Percentiles rank a stretch among this genome's conserved stretches.
phyloP scores from a whole-genome alignment of 2,797 vertebrate genomes.

The Oreortyx pictus region DNA sequence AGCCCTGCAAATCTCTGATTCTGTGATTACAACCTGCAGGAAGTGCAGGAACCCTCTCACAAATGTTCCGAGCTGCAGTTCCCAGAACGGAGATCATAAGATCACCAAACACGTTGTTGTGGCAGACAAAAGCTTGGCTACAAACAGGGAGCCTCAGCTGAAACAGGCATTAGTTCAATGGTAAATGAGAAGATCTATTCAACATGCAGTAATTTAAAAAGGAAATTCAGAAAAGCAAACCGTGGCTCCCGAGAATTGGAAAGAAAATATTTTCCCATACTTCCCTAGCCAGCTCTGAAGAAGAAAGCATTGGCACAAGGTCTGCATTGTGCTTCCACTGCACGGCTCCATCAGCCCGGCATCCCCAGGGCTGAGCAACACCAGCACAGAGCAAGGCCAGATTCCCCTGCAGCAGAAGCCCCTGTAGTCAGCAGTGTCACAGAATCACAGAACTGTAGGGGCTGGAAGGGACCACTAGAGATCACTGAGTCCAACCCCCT shows the following conservation, averaged over 20 bases:
- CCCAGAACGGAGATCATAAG: not conserved
- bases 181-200: not conserved
- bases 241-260: not conserved
- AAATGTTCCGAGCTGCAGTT: not conserved
- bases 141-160: not conserved
- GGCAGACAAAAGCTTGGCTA: not conserved
- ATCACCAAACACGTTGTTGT: not conserved
- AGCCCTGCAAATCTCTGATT: too few species aligned
- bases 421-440: not conserved
- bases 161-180: rapidly evolving
- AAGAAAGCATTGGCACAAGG: not conserved
- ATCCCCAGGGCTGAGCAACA: not conserved
- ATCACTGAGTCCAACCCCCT: too few species aligned
- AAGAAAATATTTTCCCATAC: not conserved
- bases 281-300: not conserved
- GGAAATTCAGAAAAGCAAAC: not conserved
- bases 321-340: not conserved
- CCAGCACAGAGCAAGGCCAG: not conserved
- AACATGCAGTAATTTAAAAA: not conserved
- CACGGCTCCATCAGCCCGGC: too few species aligned
- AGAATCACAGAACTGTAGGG: too few species aligned
- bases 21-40: not conserved
- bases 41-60: not conserved
- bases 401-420: not conserved
- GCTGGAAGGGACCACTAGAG: too few species aligned